These are phyloP conservation scores for Sycophaga agraensis DNA, from an alignment of 1,140 invertebrate genomes.

Conservation along the genomic window DNA sequence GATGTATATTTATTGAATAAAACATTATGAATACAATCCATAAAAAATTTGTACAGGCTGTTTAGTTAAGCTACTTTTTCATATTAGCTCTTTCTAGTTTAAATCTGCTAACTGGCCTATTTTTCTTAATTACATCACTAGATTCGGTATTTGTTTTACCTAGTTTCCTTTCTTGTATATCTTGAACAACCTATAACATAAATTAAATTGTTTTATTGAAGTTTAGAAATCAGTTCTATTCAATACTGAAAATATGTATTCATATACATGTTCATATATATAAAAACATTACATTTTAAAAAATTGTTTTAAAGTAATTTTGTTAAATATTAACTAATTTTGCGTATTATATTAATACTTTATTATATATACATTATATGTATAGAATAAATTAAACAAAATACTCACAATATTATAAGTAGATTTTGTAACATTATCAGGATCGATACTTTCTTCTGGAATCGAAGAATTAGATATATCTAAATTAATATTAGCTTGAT, in stretches of 20 bases:
- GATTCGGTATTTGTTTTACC: neutral
- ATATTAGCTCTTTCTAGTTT: conserved; percentile 33
- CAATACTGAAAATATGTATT: too few relatives aligned
- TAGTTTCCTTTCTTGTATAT: conserved; percentile 29
- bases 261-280: too few relatives aligned
- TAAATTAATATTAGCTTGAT: conserved; percentile 12
- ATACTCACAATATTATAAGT: conserved; percentile 33
- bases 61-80: conserved; percentile 31
- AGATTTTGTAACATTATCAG: conserved; percentile 20
- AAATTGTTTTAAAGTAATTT: too few relatives aligned
- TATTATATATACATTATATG: neutral
- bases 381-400: conserved; percentile 1
- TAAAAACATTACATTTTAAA: too few relatives aligned
- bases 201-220: too few relatives aligned
- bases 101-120: conserved; percentile 36
- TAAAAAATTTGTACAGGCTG: conserved; percentile 9
- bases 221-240: too few relatives aligned
- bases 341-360: too few relatives aligned
- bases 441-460: conserved; percentile 23
- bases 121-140: conserved; percentile 11
- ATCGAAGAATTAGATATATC: conserved; percentile 23
- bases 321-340: too few relatives aligned
- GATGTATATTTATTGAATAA: conserved; percentile 5
- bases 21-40: neutral
- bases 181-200: conserved; percentile 32